phyloP scores from a whole-genome alignment of 2,888 invertebrate species.

The Ectemnius lituratus region DNA sequence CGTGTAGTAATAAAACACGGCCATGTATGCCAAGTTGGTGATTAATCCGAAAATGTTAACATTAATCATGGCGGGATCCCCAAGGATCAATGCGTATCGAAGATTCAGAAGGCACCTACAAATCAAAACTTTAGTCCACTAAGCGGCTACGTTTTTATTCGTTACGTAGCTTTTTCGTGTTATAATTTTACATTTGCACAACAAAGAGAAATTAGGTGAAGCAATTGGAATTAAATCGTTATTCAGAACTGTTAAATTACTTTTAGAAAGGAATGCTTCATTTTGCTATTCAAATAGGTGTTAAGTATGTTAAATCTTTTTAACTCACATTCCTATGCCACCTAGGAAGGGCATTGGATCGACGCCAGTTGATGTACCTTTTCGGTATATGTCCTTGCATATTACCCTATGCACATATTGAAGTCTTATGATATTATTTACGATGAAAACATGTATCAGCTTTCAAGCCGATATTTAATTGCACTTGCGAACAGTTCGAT shows the following conservation, averaged over 20 bases:
- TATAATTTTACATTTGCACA: too few species aligned
- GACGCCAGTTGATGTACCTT: slow-evolving; percentile 83
- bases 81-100: slow-evolving; percentile 86
- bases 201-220: too few species aligned
- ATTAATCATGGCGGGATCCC: slow-evolving; percentile 87
- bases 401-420: slow-evolving; percentile 79
- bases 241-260: too few species aligned
- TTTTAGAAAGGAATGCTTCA: too few species aligned
- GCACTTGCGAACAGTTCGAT: too few species aligned
- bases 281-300: too few species aligned
- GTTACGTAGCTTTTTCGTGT: too few species aligned
- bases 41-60: slow-evolving; percentile 88
- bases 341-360: slow-evolving; percentile 87
- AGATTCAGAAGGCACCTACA: slow-evolving; percentile 87
- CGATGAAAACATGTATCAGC: neutral
- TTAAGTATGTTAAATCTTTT: too few species aligned
- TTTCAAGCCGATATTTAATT: too few species aligned
- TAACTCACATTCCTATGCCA: slow-evolving; percentile 87
- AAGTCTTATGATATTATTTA: neutral
- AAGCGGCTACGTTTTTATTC: neutral
- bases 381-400: slow-evolving; percentile 86
- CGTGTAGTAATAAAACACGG: slow-evolving; percentile 84
- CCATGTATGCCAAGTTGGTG: slow-evolving; percentile 84
- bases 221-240: too few species aligned
- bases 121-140: slow-evolving; percentile 42